A percentile compares a stretch with the other conserved stretches of the same genome.
Conservation (phyloP, 2,797 vertebrate species). For the Galago senegalensis region DNA sequence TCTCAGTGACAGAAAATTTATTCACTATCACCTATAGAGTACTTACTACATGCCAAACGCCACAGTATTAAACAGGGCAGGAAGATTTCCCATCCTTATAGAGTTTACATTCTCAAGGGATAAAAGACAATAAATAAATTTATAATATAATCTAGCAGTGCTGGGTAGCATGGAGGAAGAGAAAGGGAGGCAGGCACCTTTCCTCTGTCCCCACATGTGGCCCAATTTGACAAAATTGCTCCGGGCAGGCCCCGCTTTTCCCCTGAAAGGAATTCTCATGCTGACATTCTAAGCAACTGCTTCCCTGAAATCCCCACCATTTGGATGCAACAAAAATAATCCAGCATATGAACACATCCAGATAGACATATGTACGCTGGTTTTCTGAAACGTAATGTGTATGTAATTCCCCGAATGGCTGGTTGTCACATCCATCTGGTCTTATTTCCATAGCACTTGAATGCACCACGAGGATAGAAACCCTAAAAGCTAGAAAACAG, state of each 20-base stretch:
- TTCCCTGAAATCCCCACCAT: constrained; percentile 74
- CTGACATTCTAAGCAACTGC: constrained; percentile 71
- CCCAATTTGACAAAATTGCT: not conserved
- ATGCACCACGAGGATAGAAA: constrained; percentile 76
- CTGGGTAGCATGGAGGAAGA: not conserved
- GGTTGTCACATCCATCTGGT: constrained; percentile 84
- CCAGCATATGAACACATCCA: constrained; percentile 81
- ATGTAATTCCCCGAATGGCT: constrained; percentile 81
- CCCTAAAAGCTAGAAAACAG: constrained; percentile 85
- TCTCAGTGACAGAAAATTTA: not conserved
- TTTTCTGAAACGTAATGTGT: constrained; percentile 81
- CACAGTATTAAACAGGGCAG: not conserved
- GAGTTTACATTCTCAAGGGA: not conserved
- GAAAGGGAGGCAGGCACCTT: not conserved
- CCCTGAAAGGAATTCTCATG: constrained; percentile 19
- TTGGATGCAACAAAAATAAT: constrained; percentile 82
- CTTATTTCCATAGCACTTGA: constrained; percentile 83
- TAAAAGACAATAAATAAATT: not conserved
- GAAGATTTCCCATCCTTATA: not conserved
- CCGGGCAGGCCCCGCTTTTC: not conserved
- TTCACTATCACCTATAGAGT: not conserved
- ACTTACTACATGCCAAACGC: not conserved
- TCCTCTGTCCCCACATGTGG: not conserved
- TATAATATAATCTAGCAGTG: not conserved
- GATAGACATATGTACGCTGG: constrained; percentile 84